Conservation (phyloP, 2,113 vertebrate species). For the Zeus faber region DNA sequence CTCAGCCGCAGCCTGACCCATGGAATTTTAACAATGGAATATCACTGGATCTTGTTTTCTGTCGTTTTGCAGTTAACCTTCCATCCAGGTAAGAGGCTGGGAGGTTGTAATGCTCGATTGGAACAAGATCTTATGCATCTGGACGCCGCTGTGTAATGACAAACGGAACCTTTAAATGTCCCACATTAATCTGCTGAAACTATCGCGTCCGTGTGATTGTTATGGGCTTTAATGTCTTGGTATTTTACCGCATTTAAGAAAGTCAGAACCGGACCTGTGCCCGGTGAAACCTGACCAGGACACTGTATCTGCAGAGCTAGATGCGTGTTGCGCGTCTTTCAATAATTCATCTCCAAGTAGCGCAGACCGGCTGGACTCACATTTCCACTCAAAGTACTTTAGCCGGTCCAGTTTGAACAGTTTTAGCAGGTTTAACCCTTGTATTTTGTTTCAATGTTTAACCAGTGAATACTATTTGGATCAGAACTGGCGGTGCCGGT, state of each 20-base stretch:
- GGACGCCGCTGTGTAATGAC: neutral
- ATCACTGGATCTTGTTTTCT: conserved; percentile 71
- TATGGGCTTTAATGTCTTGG: too few species aligned
- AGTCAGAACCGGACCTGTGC: conserved; percentile 9
- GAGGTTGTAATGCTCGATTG: too few species aligned
- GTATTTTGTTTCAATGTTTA: too few species aligned
- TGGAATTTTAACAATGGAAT: conserved; percentile 79
- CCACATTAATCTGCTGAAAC: neutral
- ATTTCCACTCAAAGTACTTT: too few species aligned
- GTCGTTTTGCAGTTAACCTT: conserved; percentile 65
- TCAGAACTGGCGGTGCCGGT: too few species aligned
- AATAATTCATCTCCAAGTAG: conserved; percentile 58
- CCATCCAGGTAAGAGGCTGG: conserved; percentile 67
- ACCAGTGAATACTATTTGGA: too few species aligned
- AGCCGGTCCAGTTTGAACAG: too few species aligned
- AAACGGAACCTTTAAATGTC: too few species aligned
- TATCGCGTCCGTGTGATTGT: neutral
- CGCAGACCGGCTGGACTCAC: neutral
- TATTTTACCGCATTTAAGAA: neutral
- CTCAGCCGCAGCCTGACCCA: conserved; percentile 57
- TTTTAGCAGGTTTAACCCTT: too few species aligned
- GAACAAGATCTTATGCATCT: too few species aligned
- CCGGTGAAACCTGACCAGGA: conserved; percentile 55
- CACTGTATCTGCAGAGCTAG: conserved; percentile 58
- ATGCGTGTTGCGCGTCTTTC: conserved; percentile 34